phyloP scores from a whole-genome alignment of 2,888 invertebrate genomes.

The Stenodera caucasica region DNA sequence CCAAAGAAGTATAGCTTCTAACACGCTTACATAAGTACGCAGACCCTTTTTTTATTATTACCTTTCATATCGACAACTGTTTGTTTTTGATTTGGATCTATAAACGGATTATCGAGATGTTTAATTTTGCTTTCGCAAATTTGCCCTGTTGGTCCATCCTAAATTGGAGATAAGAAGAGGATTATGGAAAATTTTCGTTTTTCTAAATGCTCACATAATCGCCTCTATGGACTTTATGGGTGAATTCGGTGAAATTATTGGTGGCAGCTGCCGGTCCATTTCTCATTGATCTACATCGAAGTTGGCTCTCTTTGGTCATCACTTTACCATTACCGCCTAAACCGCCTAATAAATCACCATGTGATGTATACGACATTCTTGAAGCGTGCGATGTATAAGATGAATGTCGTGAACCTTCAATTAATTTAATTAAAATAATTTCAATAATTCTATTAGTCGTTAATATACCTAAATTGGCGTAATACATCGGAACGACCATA shows the following conservation, averaged over 20 bases:
- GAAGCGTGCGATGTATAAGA: slow-evolving; percentile 96
- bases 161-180: slow-evolving; percentile 21
- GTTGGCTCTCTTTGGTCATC: slow-evolving; percentile 84
- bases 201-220: slow-evolving; percentile 76
- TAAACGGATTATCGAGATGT: slow-evolving; percentile 89
- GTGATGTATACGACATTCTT: slow-evolving; percentile 90
- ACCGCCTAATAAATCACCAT: slow-evolving; percentile 85
- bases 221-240: slow-evolving; percentile 68
- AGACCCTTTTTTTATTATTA: slow-evolving; percentile 30
- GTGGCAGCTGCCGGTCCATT: slow-evolving; percentile 62
- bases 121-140: slow-evolving; percentile 82
- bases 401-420: slow-evolving; percentile 81
- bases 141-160: slow-evolving; percentile 81
- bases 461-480: slow-evolving; percentile 74
- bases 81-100: slow-evolving; percentile 79
- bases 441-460: too few relatives aligned
- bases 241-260: slow-evolving; percentile 64
- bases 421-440: slow-evolving; percentile 11
- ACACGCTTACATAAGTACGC: too few relatives aligned
- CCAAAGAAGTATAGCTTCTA: too few relatives aligned
- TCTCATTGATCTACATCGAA: slow-evolving; percentile 74
- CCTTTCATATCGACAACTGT: slow-evolving; percentile 90
- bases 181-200: too few relatives aligned
- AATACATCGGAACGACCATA: slow-evolving; percentile 90
- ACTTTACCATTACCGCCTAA: slow-evolving; percentile 61